Evolutionary conservation across 2,888 invertebrate genomes (phyloP).

Genomic region (Blastobasis adustella): DNA sequence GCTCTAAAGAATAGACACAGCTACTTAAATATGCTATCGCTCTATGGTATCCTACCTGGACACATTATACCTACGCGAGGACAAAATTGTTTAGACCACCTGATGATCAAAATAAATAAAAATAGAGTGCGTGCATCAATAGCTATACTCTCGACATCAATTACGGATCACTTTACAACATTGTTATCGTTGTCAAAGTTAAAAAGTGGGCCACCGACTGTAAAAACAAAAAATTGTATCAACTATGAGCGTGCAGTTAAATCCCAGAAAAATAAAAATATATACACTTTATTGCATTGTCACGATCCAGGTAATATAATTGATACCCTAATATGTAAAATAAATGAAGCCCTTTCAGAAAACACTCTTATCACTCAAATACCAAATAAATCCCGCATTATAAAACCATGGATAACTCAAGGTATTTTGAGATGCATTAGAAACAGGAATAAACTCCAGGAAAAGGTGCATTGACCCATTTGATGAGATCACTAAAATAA

Average conservation of each 20-base stretch:
- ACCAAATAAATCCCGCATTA: no score
- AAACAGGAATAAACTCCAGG: no score
- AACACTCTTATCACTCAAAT: no score
- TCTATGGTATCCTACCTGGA: background rate
- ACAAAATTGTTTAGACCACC: background rate
- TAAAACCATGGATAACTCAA: no score
- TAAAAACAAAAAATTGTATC: background rate
- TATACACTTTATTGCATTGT: no score
- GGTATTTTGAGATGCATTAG: no score
- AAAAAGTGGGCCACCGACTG: background rate
- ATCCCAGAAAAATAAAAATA: no score
- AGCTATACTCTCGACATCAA: background rate
- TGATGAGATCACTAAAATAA: no score
- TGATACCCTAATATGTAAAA: no score
- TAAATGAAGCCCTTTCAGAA: no score
- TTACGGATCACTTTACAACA: background rate
- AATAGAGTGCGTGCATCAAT: background rate
- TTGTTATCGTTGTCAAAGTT: background rate
- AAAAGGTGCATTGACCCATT: no score
- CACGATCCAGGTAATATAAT: no score
- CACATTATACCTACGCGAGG: background rate
- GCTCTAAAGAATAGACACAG: background rate
- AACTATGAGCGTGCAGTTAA: background rate
- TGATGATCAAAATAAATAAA: background rate
- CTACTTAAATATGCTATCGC: background rate